phyloP scores from a whole-genome alignment of 2,888 invertebrate species.

The Tupiocoris notatus region DNA sequence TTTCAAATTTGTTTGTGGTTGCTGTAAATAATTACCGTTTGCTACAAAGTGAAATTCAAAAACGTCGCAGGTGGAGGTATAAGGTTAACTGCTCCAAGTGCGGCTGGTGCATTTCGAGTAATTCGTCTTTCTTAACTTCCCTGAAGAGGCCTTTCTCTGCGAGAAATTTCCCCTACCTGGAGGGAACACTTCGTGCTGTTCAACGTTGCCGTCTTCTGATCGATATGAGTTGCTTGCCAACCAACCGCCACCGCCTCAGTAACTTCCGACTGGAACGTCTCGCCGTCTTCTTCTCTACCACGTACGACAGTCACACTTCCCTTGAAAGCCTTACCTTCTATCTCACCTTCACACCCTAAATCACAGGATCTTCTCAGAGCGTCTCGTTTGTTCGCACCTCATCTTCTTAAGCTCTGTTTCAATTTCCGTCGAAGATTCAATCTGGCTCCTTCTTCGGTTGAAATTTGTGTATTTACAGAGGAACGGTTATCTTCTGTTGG shows the following conservation, averaged over 20 bases:
- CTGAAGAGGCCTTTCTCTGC: neutral
- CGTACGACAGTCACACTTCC: neutral
- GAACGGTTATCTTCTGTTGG: neutral
- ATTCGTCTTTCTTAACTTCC: neutral
- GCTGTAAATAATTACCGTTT: no score
- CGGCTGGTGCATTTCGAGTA: neutral
- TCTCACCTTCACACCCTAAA: slow-evolving; percentile 24
- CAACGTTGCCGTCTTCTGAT: neutral
- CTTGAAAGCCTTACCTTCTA: neutral
- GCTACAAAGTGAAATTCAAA: no score
- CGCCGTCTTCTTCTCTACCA: no score
- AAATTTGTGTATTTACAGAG: neutral
- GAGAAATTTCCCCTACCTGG: neutral
- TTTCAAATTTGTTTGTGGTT: no score
- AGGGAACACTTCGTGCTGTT: neutral
- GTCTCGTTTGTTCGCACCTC: neutral
- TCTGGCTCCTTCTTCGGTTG: neutral
- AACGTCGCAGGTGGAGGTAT: no score
- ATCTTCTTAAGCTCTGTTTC: neutral
- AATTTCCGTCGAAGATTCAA: neutral
- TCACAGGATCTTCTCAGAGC: neutral
- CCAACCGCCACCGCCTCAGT: neutral
- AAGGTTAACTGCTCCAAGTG: neutral
- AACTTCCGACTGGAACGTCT: neutral
- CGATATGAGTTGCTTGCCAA: neutral